Evolutionary conservation across 1,140 invertebrate species (phyloP).

Genomic region (Samia ricini): DNA sequence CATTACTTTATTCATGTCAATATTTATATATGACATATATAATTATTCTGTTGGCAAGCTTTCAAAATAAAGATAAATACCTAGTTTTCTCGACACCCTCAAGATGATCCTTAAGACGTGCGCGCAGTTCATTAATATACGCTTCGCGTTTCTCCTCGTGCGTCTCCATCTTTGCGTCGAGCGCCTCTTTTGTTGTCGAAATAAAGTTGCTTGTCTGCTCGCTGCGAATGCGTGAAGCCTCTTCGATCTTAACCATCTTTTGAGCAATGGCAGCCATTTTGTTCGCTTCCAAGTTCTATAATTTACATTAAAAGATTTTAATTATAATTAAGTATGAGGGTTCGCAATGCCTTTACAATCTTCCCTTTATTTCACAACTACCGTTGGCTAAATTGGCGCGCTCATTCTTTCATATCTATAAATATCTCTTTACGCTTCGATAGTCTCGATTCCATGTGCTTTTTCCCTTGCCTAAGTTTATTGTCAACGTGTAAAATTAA

Average conservation of each 20-base stretch:
- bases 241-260: slow-evolving; percentile 91
- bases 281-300: slow-evolving; percentile 88
- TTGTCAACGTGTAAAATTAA: too few relatives aligned
- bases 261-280: slow-evolving; percentile 89
- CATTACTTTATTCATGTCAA: too few relatives aligned
- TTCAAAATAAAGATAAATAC: slow-evolving; percentile 14
- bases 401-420: too few relatives aligned
- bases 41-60: too few relatives aligned
- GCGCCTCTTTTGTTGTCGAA: slow-evolving; percentile 88
- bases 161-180: slow-evolving; percentile 93
- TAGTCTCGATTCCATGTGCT: too few relatives aligned
- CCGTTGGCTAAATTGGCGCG: too few relatives aligned
- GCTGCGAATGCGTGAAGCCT: slow-evolving; percentile 92
- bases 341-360: too few relatives aligned
- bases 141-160: slow-evolving; percentile 92
- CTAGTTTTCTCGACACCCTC: slow-evolving; percentile 91
- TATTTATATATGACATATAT: too few relatives aligned
- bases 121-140: slow-evolving; percentile 91
- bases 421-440: too few relatives aligned
- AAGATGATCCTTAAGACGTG: slow-evolving; percentile 90
- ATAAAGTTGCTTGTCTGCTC: slow-evolving; percentile 92
- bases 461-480: too few relatives aligned
- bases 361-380: too few relatives aligned
- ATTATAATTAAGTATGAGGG: too few relatives aligned
- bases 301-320: neutral